These are phyloP conservation scores for Lampropteryx suffumata DNA, from an alignment of 2,888 invertebrate genomes.

Conservation along the genomic window DNA sequence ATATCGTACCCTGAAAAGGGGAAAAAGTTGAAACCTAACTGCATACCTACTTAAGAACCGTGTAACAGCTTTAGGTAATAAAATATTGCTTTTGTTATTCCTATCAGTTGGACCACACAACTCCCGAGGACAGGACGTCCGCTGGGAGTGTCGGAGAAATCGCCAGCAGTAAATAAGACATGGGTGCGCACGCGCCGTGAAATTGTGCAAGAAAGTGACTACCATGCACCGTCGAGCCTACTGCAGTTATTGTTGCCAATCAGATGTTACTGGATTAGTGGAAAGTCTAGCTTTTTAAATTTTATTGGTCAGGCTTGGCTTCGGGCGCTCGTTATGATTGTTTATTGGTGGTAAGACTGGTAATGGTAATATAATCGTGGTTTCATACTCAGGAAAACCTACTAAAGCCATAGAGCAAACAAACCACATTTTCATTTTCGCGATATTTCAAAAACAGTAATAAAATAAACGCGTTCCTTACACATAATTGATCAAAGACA, in stretches of 20 bases:
- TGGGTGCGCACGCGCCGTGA: constrained; percentile 67
- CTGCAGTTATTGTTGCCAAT: constrained; percentile 22
- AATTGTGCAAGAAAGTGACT: constrained; percentile 76
- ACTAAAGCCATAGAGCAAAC: too few species aligned
- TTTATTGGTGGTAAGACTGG: background rate
- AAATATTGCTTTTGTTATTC: too few species aligned
- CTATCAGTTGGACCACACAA: constrained; percentile 16
- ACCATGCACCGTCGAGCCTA: constrained; percentile 29
- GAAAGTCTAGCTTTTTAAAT: constrained; percentile 23
- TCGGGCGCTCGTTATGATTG: background rate
- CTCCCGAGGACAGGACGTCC: constrained; percentile 53
- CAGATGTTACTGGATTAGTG: constrained; percentile 14
- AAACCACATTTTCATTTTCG: too few species aligned
- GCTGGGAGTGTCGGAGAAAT: constrained; percentile 64
- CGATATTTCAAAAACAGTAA: too few species aligned
- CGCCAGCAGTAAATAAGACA: constrained; percentile 56
- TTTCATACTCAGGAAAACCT: too few species aligned
- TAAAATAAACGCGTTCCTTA: too few species aligned
- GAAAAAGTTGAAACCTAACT: too few species aligned
- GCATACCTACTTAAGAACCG: too few species aligned
- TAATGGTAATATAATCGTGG: too few species aligned
- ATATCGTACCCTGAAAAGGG: too few species aligned
- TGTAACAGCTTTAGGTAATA: too few species aligned
- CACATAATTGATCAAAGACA: too few species aligned
- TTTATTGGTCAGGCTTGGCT: constrained; percentile 7